Percentiles rank a stretch among this genome's conserved stretches.
These are phyloP conservation scores for Pseudoips prasinana DNA, from an alignment of 2,888 invertebrate species.

Conservation along the genomic window DNA sequence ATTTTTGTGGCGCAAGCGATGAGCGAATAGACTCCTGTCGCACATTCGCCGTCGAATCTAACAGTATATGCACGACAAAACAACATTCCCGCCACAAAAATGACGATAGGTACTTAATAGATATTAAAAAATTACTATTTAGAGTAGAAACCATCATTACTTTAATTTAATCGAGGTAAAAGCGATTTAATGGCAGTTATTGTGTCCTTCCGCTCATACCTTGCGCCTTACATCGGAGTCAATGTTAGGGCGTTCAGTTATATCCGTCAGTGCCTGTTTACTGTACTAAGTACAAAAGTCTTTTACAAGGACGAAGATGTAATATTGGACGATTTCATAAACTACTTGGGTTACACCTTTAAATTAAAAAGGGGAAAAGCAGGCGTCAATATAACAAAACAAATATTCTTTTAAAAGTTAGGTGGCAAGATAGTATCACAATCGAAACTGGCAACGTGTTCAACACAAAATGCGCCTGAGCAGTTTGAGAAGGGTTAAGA, in stretches of 20 bases:
- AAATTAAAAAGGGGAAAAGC: conserved; percentile 47
- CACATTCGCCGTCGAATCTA: conserved; percentile 15
- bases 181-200: conserved; percentile 32
- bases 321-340: conserved; percentile 74
- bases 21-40: conserved; percentile 33
- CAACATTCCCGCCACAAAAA: conserved; percentile 25
- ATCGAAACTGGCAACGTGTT: conserved; percentile 53
- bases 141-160: conserved; percentile 22
- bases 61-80: conserved; percentile 23
- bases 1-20: conserved; percentile 48
- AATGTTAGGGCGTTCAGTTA: conserved; percentile 40
- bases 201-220: conserved; percentile 36
- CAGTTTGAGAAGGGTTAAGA: conserved; percentile 35
- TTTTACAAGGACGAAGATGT: conserved; percentile 79
- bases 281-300: conserved; percentile 77
- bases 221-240: conserved; percentile 39
- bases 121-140: conserved; percentile 22
- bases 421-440: conserved; percentile 80
- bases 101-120: conserved; percentile 22
- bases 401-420: conserved; percentile 37
- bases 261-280: conserved; percentile 53
- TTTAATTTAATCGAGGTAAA: conserved; percentile 23
- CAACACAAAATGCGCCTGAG: conserved; percentile 51
- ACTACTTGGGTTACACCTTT: conserved; percentile 48
- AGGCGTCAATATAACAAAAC: conserved; percentile 51